Evolutionary conservation across 2,113 vertebrate genomes (phyloP), one percentile per base, ranked within the genome.

Genomic region (Psilopogon haemacephalus): DNA sequence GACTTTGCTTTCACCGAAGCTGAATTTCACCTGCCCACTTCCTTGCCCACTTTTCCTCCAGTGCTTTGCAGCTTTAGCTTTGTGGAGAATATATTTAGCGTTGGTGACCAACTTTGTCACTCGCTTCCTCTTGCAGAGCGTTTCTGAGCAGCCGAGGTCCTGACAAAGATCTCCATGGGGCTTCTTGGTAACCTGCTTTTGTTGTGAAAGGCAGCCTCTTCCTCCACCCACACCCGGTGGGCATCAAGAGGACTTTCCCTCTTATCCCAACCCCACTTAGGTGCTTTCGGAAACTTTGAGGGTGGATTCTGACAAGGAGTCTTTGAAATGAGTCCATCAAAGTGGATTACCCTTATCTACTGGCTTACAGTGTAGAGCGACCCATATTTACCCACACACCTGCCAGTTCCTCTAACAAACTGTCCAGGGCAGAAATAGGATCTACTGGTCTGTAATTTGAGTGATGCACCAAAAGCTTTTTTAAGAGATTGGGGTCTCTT

Each of bases 21-120:
- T 77, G 68, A 28, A 20, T 94, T 94, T 89, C 95, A 95, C 95
- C 95, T 96, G 90, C 95, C 95, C 72, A 93, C 95, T 91, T 89
- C 60, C 64, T 89, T 95, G 90, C 92, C 71, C 9, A 4, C 79
- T 89, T 93, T 67, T 60, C 78, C 75, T 88, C 75, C 65, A 71
- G 82, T 60, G 68, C 46, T 91, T 95, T 37, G 6, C 92, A 95
- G 76, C 69, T 95, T 89, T 60, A 84, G 86, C 79, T 89, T n/a
- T 68, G 69, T 42, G 72, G 68, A 67, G n/a, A 85, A 69, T 93
- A 93, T 94, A 84, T 95, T 93, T 96, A 95, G 72, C 2, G 0
- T 19, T 77, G 83, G 88, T 91, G 95, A 86, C 90, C 95, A 96
- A 89, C 75, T 93, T 95, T 93, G 83, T 30, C 52, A 27, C 37